These are phyloP conservation scores for Hypotaenidia philippensis DNA, from an alignment of 2,797 vertebrate species.

Conservation along the genomic window DNA sequence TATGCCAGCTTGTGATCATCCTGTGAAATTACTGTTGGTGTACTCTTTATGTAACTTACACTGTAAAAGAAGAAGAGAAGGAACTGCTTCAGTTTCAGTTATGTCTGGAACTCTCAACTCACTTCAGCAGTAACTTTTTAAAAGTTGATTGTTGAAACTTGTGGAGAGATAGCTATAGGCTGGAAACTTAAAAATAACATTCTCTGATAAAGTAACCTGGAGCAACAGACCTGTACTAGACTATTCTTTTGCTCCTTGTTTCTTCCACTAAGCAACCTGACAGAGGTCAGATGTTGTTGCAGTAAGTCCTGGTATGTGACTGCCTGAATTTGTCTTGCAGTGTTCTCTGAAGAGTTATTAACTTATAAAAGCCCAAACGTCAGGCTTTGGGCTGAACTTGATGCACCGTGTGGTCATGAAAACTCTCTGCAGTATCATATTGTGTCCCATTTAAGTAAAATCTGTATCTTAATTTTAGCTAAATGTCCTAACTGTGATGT, in stretches of 20 bases:
- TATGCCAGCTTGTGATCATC: not conserved
- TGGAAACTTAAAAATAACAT: not conserved
- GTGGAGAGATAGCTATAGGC: not conserved
- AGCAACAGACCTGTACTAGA: not conserved
- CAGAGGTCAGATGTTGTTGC: not conserved
- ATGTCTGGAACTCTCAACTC: not conserved
- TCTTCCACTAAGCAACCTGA: not conserved
- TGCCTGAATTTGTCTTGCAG: not conserved
- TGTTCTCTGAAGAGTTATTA: not conserved
- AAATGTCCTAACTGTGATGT: too few relatives aligned
- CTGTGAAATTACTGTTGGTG: not conserved
- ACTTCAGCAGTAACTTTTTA: not conserved
- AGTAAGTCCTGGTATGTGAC: not conserved
- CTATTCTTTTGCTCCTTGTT: not conserved
- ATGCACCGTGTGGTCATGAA: too few relatives aligned
- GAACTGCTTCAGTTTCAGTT: not conserved
- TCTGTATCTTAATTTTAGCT: too few relatives aligned
- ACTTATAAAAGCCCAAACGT: too few relatives aligned
- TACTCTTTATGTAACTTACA: not conserved
- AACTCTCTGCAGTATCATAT: too few relatives aligned
- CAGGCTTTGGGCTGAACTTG: too few relatives aligned
- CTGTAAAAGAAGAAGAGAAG: not conserved
- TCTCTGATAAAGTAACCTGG: not conserved
- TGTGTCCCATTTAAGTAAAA: too few relatives aligned
- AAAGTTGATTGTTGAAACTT: not conserved